Percentiles rank a stretch among this genome's conserved stretches.
Evolutionary conservation across 2,113 vertebrate species (phyloP).

Genomic region (Colius striatus): DNA sequence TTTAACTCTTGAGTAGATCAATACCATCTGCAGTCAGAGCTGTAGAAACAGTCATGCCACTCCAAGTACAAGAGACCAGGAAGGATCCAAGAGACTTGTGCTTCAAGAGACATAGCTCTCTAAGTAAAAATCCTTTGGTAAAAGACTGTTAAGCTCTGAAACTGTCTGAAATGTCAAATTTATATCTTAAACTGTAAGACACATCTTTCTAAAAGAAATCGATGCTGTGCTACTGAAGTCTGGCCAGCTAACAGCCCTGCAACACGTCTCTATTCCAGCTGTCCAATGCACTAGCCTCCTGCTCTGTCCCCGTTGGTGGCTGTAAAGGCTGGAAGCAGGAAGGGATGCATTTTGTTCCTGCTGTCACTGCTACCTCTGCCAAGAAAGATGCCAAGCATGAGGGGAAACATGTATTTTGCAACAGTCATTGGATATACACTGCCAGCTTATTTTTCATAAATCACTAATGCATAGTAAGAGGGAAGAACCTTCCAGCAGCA

Average conservation of each 20-base stretch:
- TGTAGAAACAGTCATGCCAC: not conserved
- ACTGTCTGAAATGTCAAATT: not conserved
- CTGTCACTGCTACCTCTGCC: not conserved
- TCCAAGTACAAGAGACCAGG: not conserved
- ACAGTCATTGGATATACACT: not conserved
- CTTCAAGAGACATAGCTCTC: not conserved
- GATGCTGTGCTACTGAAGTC: not conserved
- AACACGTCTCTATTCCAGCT: not conserved
- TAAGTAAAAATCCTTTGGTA: not conserved
- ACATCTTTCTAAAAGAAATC: not conserved
- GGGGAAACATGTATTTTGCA: not conserved
- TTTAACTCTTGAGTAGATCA: not conserved
- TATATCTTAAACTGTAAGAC: not conserved
- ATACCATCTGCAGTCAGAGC: not conserved
- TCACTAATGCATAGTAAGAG: not conserved
- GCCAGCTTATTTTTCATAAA: not conserved
- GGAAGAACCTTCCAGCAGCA: not conserved
- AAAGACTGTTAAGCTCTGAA: not conserved
- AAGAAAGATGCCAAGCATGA: not conserved
- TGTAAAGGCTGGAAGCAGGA: not conserved
- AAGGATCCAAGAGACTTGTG: not conserved
- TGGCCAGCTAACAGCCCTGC: not conserved
- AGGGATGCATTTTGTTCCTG: not conserved
- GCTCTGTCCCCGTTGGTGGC: accelerated
- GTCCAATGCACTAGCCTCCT: not conserved